These are phyloP conservation scores for Meganola albula DNA, from an alignment of 2,888 invertebrate species.

Conservation along the genomic window DNA sequence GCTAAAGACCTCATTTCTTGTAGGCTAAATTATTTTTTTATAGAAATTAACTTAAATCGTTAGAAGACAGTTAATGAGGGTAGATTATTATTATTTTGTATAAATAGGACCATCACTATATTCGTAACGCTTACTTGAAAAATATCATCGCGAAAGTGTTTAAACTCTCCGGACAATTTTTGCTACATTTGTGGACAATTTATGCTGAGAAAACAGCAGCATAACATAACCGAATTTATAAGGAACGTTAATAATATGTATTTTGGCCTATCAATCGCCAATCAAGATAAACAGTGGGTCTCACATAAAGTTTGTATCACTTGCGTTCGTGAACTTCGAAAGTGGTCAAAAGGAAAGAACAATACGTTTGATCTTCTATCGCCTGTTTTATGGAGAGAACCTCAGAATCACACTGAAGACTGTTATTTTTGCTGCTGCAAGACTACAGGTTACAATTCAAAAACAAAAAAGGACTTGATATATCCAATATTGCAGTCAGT, in stretches of 20 bases:
- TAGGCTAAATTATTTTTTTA: too few species aligned
- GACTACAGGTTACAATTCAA: slow-evolving; percentile 5
- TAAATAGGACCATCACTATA: too few species aligned
- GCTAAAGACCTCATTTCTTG: too few species aligned
- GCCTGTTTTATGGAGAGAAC: slow-evolving; percentile 4
- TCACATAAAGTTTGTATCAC: slow-evolving; percentile 2
- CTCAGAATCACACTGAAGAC: slow-evolving; percentile 5
- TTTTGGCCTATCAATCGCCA: slow-evolving; percentile 3
- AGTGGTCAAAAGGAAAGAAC: slow-evolving; percentile 3
- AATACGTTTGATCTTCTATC: slow-evolving; percentile 4
- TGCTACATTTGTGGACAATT: slow-evolving; percentile 3
- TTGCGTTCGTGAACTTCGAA: slow-evolving; percentile 3
- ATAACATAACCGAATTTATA: slow-evolving; percentile 2
- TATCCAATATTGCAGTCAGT: slow-evolving; percentile 12
- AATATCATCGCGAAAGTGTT: slow-evolving; percentile 4
- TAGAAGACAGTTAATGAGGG: too few species aligned
- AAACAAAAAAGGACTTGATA: slow-evolving; percentile 12
- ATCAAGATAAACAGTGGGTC: slow-evolving; percentile 3
- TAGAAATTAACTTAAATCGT: too few species aligned
- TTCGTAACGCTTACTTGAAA: slow-evolving; percentile 1
- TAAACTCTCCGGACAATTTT: slow-evolving; percentile 2
- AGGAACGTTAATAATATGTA: slow-evolving; percentile 3
- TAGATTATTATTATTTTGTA: too few species aligned
- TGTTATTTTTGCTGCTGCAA: slow-evolving; percentile 6
- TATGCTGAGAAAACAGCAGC: slow-evolving; percentile 1